phyloP scores from a whole-genome alignment of 2,888 invertebrate genomes.

The Thereva unica region DNA sequence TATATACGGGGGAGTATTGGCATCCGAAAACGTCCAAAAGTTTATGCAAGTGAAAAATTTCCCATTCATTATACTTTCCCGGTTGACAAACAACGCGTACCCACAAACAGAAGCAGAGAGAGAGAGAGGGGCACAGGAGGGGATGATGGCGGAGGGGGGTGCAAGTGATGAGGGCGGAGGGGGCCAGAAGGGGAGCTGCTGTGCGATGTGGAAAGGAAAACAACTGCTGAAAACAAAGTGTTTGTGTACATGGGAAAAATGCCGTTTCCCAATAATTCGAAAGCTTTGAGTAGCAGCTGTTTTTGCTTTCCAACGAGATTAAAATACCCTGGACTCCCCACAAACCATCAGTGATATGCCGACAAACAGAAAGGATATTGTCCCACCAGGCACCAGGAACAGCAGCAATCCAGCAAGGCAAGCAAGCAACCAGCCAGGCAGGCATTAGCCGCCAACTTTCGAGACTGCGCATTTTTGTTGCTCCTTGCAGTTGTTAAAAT shows the following conservation, averaged over 20 bases:
- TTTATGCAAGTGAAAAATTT: conserved; percentile 41
- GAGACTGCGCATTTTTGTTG: conserved; percentile 6
- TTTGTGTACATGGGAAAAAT: conserved; percentile 40
- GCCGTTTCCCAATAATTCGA: conserved; percentile 43
- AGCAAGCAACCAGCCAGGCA: not conserved
- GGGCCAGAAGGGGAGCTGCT: no score
- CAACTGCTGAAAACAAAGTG: conserved; percentile 38
- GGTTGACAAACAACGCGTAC: conserved; percentile 14
- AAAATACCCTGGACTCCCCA: conserved; percentile 56
- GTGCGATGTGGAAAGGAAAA: conserved; percentile 25
- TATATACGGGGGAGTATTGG: not conserved
- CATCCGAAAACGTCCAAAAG: conserved; percentile 33
- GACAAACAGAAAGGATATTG: not conserved
- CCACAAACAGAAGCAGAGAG: not conserved
- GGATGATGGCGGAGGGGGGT: no score
- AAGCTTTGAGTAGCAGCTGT: conserved; percentile 52
- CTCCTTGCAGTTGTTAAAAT: conserved; percentile 15
- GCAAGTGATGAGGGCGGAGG: no score
- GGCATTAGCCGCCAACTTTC: not conserved
- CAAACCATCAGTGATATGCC: conserved; percentile 50
- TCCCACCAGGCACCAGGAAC: not conserved
- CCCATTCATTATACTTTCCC: conserved; percentile 39
- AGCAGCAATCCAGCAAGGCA: not conserved
- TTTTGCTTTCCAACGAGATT: conserved; percentile 57
- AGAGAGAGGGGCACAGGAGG: not conserved